A percentile compares a stretch with the other conserved stretches of the same genome.
phyloP scores from a whole-genome alignment of 2,113 vertebrate species.

The Ivindomyrus marchei region DNA sequence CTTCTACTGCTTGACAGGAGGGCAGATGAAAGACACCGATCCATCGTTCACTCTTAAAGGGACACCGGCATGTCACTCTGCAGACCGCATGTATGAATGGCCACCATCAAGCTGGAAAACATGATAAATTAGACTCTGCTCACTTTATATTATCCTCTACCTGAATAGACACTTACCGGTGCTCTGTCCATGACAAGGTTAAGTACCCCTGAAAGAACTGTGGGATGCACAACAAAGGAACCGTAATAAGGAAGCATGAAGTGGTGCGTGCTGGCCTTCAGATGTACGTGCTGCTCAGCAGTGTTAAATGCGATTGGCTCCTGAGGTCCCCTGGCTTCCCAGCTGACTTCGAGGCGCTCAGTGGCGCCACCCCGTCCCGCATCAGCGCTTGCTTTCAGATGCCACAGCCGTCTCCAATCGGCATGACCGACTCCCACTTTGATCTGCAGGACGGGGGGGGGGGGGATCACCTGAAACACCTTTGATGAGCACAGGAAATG shows the following conservation, averaged over 20 bases:
- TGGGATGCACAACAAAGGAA: background rate
- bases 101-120: constrained; percentile 41
- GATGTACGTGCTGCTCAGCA: background rate
- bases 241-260: constrained; percentile 11
- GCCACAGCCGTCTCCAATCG: background rate
- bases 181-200: constrained; percentile 32
- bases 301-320: background rate
- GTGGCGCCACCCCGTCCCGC: background rate
- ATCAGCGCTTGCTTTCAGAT: background rate
- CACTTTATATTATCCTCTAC: constrained; percentile 32
- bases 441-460: background rate
- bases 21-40: constrained; percentile 49
- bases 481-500: constrained; percentile 6
- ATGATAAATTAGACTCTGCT: constrained; percentile 38
- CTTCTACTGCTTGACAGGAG: background rate
- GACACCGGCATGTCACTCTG: constrained; percentile 32
- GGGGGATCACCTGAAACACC: background rate
- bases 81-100: constrained; percentile 30
- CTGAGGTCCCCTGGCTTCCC: background rate
- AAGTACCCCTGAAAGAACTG: constrained; percentile 31
- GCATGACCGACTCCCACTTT: background rate
- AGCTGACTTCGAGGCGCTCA: background rate
- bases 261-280: constrained; percentile 11
- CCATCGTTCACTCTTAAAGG: constrained; percentile 41
- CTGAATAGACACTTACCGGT: constrained; percentile 31